Base-by-base conservation (phyloP, 2,797 vertebrate genomes). In the Oceanodroma leucorhoa region DNA sequence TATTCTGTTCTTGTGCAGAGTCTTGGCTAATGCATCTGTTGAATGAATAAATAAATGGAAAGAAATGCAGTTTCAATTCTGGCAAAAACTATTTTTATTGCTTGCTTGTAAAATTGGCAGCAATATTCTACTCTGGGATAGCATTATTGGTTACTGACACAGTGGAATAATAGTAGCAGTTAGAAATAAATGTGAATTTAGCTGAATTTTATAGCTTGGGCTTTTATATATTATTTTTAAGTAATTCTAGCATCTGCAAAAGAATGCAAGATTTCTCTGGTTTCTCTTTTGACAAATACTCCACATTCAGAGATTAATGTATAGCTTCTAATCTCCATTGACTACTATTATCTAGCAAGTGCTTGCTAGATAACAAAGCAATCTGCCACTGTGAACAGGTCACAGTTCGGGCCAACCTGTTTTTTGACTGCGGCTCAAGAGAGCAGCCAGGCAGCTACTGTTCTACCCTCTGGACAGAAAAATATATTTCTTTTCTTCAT, bases 41-140 rank as follows among this genome's bases (percentile, higher is more conserved):
- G 89, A 91, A 94, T 94, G 93, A 94, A 95, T 95, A 92, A 93
- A 90, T 93, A 95, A 96, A 94, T 95, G 64, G 77, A 80, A 96
- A 95, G 94, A 89, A 96, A 94, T 90, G 90, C 82, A 82, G 76
- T 95, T 95, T 96, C 96, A 96, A 91, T 93, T 95, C 83, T 94
- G 82, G 54, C 34, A 90, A 91, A 95, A 88, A 43, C 41, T 87
- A 55, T 95, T 96, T 95, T 93, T 92, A 67, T 95, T 93, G 61
- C 79, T 94, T 89, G 19, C 46, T 92, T 90, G 67, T 95, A 85
- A 92, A 96, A 89, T 90, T 97, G 95, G 93, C 94, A 95, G 83
- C 67, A 89, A 18, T 84, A 72, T 58, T 90, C 79, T 90, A 50
- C 84, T 84, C 87, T 83, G 82, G 69, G 62, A 67, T 82, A 46